Evolutionary conservation across 64 coral and sea anemone species (phyloP).

Genomic region (Trachythela sp.): DNA sequence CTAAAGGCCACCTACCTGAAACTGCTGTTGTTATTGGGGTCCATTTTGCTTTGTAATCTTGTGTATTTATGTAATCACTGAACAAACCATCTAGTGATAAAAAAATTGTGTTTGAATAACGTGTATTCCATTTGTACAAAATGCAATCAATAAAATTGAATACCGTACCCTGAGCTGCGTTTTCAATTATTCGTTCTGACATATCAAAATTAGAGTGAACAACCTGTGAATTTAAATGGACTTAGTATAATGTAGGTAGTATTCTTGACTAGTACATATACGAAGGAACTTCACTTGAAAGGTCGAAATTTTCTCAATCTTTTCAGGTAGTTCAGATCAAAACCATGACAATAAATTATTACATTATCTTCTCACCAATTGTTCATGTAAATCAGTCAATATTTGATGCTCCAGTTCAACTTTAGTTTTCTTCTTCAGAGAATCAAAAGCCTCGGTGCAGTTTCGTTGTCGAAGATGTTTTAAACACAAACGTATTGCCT

Average conservation of each 20-base stretch:
- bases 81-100: conserved; percentile 68
- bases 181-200: conserved; percentile 77
- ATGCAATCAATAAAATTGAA: background rate
- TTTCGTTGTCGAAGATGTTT: conserved; percentile 97
- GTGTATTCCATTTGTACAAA: background rate
- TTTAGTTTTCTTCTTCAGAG: conserved; percentile 89
- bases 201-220: conserved; percentile 70
- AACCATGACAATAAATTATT: too few relatives aligned
- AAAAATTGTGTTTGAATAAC: background rate
- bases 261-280: too few relatives aligned
- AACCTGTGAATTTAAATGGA: conserved; percentile 40
- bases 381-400: conserved; percentile 87
- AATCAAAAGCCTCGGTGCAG: conserved; percentile 95
- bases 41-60: conserved; percentile 87
- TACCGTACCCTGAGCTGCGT: conserved; percentile 71
- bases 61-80: conserved; percentile 69
- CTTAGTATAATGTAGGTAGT: background rate
- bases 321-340: too few relatives aligned
- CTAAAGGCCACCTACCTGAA: background rate
- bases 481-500: conserved; percentile 84
- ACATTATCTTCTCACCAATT: conserved; percentile 43
- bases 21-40: conserved; percentile 44
- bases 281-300: too few relatives aligned
- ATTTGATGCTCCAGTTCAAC: conserved; percentile 78
- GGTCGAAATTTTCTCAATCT: too few relatives aligned